Conservation (phyloP, 1,140 invertebrate genomes). For the Drosophila arizonae region DNA sequence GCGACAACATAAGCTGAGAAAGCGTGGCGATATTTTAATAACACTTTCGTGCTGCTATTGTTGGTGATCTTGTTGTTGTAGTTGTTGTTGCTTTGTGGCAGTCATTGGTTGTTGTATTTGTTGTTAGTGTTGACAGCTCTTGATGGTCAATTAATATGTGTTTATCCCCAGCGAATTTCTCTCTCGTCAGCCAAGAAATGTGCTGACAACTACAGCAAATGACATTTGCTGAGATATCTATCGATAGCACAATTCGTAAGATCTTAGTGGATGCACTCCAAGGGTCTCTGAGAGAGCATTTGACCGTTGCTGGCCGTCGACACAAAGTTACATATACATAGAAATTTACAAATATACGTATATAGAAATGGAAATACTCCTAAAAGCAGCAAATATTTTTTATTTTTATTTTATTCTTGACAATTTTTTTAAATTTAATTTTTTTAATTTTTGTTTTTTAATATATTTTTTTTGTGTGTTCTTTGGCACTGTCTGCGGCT, state of each 20-base stretch:
- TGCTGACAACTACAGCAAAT: slow-evolving; percentile 29
- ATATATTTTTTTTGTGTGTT: slow-evolving; percentile 20
- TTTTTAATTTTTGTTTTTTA: not conserved
- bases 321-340: slow-evolving; percentile 60
- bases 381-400: slow-evolving; percentile 22
- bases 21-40: slow-evolving; percentile 74
- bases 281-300: slow-evolving; percentile 12
- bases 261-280: slow-evolving; percentile 1
- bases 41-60: slow-evolving; percentile 48
- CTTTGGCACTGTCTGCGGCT: slow-evolving; percentile 34
- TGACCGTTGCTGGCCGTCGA: slow-evolving; percentile 4
- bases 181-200: slow-evolving; percentile 30
- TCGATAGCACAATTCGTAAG: slow-evolving; percentile 11
- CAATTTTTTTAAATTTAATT: not conserved
- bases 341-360: slow-evolving; percentile 31
- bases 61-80: slow-evolving; percentile 27
- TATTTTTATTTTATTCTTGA: not conserved
- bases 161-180: slow-evolving; percentile 44
- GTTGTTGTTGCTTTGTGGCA: slow-evolving; percentile 33
- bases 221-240: slow-evolving; percentile 31
- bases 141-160: slow-evolving; percentile 79
- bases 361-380: slow-evolving; percentile 38
- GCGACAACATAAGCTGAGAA: slow-evolving; percentile 42
- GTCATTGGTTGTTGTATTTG: slow-evolving; percentile 36
- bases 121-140: slow-evolving; percentile 56